A percentile compares a stretch with the other conserved stretches of the same genome.
Conservation (phyloP, 2,797 vertebrate genomes). For the Mus caroli region DNA sequence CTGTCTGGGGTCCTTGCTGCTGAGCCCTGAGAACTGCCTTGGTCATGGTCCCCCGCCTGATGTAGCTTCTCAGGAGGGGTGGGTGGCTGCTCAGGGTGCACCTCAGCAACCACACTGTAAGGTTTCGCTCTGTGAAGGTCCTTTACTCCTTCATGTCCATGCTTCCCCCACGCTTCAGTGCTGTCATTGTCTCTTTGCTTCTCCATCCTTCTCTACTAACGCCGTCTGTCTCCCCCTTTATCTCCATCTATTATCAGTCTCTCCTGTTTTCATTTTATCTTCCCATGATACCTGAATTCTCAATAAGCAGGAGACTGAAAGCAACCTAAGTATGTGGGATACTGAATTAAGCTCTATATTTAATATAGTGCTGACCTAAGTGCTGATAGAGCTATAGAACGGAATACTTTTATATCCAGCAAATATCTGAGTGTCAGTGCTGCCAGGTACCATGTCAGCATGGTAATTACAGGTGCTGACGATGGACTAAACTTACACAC, state of each 20-base stretch:
- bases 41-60: no score
- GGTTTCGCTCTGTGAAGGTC: not conserved
- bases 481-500: no score
- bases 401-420: not conserved
- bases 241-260: not conserved
- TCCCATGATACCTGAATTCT: not conserved
- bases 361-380: not conserved
- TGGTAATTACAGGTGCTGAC: not conserved
- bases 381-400: not conserved
- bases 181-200: not conserved
- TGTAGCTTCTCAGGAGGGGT: not conserved
- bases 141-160: not conserved
- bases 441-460: not conserved
- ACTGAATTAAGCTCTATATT: not conserved
- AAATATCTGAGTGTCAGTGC: not conserved
- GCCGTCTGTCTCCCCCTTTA: no score
- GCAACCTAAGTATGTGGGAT: not conserved
- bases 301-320: not conserved
- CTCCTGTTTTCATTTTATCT: not conserved
- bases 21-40: not conserved
- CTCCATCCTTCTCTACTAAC: not conserved
- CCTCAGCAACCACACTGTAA: not conserved
- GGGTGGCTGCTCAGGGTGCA: not conserved
- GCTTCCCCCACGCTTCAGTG: not conserved
- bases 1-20: not conserved